phyloP scores from a whole-genome alignment of 2,797 vertebrate species.

The Lagodon rhomboides region DNA sequence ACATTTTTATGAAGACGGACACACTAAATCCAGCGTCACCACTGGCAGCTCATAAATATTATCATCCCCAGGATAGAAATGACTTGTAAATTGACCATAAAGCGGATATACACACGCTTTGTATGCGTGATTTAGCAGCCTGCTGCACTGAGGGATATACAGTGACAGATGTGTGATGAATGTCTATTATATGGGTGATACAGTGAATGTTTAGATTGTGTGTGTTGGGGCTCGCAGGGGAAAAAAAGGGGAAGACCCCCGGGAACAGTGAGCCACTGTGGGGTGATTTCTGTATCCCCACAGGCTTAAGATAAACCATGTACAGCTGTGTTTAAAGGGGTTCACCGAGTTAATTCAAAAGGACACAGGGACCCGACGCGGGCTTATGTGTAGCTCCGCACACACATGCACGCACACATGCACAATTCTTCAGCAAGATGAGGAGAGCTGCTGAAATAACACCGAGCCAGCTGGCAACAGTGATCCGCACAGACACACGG shows the following conservation, averaged over 20 bases:
- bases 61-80: slow-evolving; percentile 72
- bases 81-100: slow-evolving; percentile 78
- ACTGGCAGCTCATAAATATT: slow-evolving; percentile 81
- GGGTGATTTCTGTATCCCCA: slow-evolving; percentile 71
- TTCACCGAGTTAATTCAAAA: slow-evolving; percentile 74
- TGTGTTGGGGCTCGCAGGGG: slow-evolving; percentile 31
- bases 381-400: slow-evolving; percentile 30
- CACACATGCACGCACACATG: slow-evolving; percentile 13
- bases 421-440: slow-evolving; percentile 50
- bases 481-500: slow-evolving; percentile 59
- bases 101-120: slow-evolving; percentile 61
- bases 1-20: slow-evolving; percentile 81
- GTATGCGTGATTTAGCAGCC: slow-evolving; percentile 67
- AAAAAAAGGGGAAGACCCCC: slow-evolving; percentile 59
- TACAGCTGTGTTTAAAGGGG: slow-evolving; percentile 81
- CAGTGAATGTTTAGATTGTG: slow-evolving; percentile 41
- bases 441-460: slow-evolving; percentile 71
- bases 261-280: slow-evolving; percentile 64
- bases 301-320: slow-evolving; percentile 68
- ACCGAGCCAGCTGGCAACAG: slow-evolving; percentile 75
- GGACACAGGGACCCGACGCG: slow-evolving; percentile 53
- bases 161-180: slow-evolving; percentile 78
- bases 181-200: slow-evolving; percentile 69
- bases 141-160: slow-evolving; percentile 64
- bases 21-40: slow-evolving; percentile 70